phyloP scores from a whole-genome alignment of 2,113 vertebrate genomes.

The Peromyscus californicus region DNA sequence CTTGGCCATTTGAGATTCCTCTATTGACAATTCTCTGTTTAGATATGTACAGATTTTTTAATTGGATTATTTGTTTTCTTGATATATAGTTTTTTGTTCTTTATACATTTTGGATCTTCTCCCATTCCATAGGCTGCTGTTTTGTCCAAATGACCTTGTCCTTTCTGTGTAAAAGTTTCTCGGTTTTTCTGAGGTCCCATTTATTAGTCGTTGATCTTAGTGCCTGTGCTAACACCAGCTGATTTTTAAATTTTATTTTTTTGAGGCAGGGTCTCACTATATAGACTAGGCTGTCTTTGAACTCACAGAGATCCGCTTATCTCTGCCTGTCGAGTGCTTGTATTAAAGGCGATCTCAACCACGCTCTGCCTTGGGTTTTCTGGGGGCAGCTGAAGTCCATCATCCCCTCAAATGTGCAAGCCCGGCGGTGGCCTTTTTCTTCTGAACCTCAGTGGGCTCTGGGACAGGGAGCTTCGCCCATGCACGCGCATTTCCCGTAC shows the following conservation, averaged over 20 bases:
- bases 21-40: neutral
- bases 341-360: neutral
- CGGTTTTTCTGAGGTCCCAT: neutral
- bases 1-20: neutral
- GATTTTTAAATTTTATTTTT: neutral
- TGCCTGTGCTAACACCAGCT: neutral
- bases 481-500: accelerated
- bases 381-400: neutral
- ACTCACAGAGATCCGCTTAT: neutral
- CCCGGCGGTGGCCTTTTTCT: neutral
- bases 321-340: neutral
- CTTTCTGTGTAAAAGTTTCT: neutral
- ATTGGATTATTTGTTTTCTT: neutral
- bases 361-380: neutral
- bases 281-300: no score
- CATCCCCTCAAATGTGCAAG: neutral
- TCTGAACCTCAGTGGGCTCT: neutral
- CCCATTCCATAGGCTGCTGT: neutral
- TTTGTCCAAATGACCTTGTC: neutral
- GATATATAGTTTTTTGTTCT: neutral
- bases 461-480: neutral
- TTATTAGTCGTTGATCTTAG: neutral
- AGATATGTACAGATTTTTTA: neutral
- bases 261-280: neutral
- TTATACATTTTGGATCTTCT: neutral